Evolutionary conservation across 2,113 vertebrate genomes (phyloP).

Genomic region (Tachycineta bicolor): DNA sequence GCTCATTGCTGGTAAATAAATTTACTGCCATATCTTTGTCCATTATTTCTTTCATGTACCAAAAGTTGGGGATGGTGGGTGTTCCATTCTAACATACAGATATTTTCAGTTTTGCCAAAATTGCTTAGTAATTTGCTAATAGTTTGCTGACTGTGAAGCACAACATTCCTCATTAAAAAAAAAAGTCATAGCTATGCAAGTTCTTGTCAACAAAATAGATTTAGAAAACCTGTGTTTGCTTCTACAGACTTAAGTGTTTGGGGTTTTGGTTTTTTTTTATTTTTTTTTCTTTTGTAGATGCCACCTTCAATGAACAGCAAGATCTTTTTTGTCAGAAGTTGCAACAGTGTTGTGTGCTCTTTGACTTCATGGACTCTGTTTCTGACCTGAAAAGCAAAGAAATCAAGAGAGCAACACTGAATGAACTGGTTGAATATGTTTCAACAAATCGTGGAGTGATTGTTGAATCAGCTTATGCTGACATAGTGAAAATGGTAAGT

Average conservation of each 20-base stretch:
- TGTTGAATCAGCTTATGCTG: slow-evolving; percentile 92
- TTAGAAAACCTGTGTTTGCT: not conserved
- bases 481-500: slow-evolving; percentile 97
- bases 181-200: not conserved
- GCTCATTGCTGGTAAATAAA: not conserved
- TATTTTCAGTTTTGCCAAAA: not conserved
- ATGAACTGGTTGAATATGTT: slow-evolving; percentile 96
- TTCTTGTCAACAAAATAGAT: not conserved
- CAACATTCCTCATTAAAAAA: not conserved
- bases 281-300: slow-evolving; percentile 80
- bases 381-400: slow-evolving; percentile 97
- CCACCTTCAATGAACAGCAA: slow-evolving; percentile 90
- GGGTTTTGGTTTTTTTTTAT: not conserved
- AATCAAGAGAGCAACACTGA: slow-evolving; percentile 95
- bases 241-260: not conserved
- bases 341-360: slow-evolving; percentile 95
- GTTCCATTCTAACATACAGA: not conserved
- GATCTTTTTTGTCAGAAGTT: slow-evolving; percentile 96
- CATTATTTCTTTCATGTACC: not conserved
- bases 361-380: slow-evolving; percentile 96
- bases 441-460: slow-evolving; percentile 96
- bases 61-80: not conserved
- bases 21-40: not conserved
- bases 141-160: not conserved
- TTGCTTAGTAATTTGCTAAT: not conserved